Evolutionary conservation across 2,797 vertebrate genomes (phyloP), one percentile per base, ranked within the genome.

Genomic region (Menidia menidia): DNA sequence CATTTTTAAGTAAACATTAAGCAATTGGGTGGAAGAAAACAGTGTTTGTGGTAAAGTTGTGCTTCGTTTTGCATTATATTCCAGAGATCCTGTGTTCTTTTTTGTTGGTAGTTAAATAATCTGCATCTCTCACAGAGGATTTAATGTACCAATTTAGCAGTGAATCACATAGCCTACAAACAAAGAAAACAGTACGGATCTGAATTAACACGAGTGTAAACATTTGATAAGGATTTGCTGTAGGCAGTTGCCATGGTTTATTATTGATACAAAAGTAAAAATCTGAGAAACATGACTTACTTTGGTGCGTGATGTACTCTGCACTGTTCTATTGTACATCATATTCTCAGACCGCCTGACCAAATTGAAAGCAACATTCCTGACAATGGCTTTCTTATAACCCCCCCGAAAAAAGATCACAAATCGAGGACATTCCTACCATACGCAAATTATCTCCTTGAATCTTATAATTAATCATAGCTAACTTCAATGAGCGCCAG

Each of bases 221-320:
- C 90, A 92, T 91, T 90, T 87, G 87, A 89, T 91, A 88, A 91
- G 88, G 80, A 88, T 92, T 92, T 75, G 81, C 90, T 83, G 39
- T 53, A 86, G 88, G 89, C 86, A 48, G 84, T 68, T 50, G 86
- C 74, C 82, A 80, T 78, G 81, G 85, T 87, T 90, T 86, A 85
- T 87, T 90, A 88, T 88, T 81, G 80, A 88, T 73, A 80, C 62
- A 70, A 82, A 90, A 90, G 90, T 82, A 85, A 77, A 85, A 82
- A 78, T 79, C 55, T 77, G 61, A 47, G 55, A 82, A 78, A 76
- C 68, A 66, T 67, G 75, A 80, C 71, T 60, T 68, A 79, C 77
- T 53, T 74, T 57, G 53, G 59, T 67, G 80, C 63, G 41, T 73
- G 75, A 80, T 71, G 58, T 50, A 80, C 78, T 76, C 72, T 67